Evolutionary conservation across 2,888 invertebrate species (phyloP).

Genomic region (Julus scanicus): DNA sequence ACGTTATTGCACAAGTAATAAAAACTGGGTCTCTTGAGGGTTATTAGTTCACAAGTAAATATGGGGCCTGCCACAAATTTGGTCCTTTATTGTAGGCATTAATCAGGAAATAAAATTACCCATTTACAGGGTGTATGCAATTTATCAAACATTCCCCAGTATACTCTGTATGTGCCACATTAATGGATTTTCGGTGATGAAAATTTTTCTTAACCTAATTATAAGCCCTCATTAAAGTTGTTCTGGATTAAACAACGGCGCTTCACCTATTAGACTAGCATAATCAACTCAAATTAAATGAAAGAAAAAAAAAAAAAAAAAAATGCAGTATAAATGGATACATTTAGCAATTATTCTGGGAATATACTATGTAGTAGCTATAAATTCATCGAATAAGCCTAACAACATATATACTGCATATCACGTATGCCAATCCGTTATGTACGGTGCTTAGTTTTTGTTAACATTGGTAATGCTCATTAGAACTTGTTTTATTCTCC

Average conservation of each 20-base stretch:
- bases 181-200: neutral
- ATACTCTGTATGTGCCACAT: neutral
- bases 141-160: neutral
- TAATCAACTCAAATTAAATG: conserved; percentile 6
- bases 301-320: no score
- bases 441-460: no score
- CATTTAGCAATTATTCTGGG: neutral
- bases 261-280: neutral
- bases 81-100: neutral
- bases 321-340: neutral
- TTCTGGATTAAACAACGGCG: neutral
- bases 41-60: conserved; percentile 24
- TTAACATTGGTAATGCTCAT: neutral
- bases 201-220: neutral
- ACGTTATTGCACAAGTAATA: neutral
- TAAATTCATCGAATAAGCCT: neutral
- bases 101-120: neutral
- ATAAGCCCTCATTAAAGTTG: neutral
- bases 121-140: neutral
- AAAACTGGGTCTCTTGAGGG: neutral
- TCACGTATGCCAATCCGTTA: no score
- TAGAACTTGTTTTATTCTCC: neutral
- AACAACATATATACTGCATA: no score
- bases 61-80: conserved; percentile 4
- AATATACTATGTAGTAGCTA: no score